phyloP scores from a whole-genome alignment of 2,888 invertebrate genomes.

The Cryptus armator region DNA sequence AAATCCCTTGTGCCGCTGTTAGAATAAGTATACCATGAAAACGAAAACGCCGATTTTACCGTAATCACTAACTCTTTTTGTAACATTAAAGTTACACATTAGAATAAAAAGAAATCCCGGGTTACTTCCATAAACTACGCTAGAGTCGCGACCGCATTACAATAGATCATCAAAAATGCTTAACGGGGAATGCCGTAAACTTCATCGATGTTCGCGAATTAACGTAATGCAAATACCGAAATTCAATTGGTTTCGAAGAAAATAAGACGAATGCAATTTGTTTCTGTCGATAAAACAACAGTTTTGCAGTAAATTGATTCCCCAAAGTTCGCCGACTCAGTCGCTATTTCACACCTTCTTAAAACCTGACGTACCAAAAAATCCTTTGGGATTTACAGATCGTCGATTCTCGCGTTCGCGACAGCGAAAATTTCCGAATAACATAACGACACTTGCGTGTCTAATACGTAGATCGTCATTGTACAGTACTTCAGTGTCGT shows the following conservation, averaged over 20 bases:
- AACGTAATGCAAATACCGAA: too few relatives aligned
- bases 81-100: background rate
- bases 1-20: constrained; percentile 6
- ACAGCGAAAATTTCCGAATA: background rate
- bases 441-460: background rate
- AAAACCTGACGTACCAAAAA: background rate
- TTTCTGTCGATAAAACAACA: background rate
- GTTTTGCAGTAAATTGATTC: background rate
- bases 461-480: background rate
- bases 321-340: background rate
- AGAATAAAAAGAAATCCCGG: background rate
- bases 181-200: too few relatives aligned
- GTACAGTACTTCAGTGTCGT: background rate
- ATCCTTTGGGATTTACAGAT: background rate
- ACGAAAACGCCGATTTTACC: background rate
- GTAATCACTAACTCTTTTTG: background rate
- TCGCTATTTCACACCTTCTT: background rate
- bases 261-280: background rate
- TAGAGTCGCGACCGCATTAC: too few relatives aligned
- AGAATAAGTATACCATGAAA: background rate
- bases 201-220: too few relatives aligned
- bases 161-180: too few relatives aligned
- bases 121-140: background rate
- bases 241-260: too few relatives aligned
- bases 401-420: background rate